These are phyloP conservation scores for Sericinus montela DNA, from an alignment of 2,888 invertebrate genomes.

Conservation along the genomic window DNA sequence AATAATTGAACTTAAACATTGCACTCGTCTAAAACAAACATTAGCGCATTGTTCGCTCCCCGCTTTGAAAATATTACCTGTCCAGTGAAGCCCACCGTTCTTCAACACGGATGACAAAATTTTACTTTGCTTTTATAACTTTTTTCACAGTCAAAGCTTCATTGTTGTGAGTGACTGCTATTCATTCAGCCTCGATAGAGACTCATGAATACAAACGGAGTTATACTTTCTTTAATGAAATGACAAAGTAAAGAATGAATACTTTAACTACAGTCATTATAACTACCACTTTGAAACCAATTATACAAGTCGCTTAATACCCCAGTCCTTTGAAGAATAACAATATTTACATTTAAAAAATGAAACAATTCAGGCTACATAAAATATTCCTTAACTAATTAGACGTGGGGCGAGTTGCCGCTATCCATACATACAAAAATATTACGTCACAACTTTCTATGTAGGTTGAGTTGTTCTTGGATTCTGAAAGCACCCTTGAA, in stretches of 20 bases:
- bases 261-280: conserved; percentile 3
- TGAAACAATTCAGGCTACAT: conserved; percentile 3
- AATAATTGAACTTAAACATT: conserved; percentile 9
- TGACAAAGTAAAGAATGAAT: conserved; percentile 1
- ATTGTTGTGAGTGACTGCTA: conserved; percentile 16
- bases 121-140: conserved; percentile 16
- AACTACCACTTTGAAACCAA: neutral
- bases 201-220: conserved; percentile 6
- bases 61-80: conserved; percentile 7
- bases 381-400: conserved; percentile 18
- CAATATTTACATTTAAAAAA: conserved; percentile 7
- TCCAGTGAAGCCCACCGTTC: conserved; percentile 2
- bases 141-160: conserved; percentile 17
- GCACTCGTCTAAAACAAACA: conserved; percentile 9
- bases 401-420: conserved; percentile 3
- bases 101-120: conserved; percentile 15
- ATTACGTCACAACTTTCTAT: conserved; percentile 21
- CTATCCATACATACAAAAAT: conserved; percentile 21
- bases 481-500: conserved; percentile 28
- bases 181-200: conserved; percentile 11
- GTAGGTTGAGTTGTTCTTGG: conserved; percentile 24
- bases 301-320: neutral
- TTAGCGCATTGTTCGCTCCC: conserved; percentile 1
- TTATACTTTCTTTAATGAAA: conserved; percentile 8
- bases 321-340: neutral